Evolutionary conservation across 2,113 vertebrate species (phyloP).

Genomic region (cat (Felis catus)): F.catus_Fca126_mat1.0 CM031412.1:216082501-216083000

Average conservation of each 20-base stretch:
- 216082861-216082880: conserved; percentile 81
- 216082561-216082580: background rate
- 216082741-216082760: background rate
- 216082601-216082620: background rate
- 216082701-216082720: background rate
- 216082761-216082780: conserved; percentile 51
- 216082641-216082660: background rate
- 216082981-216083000: conserved; percentile 73
- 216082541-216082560: background rate
- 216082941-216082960: conserved; percentile 77
- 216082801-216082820: conserved; percentile 62
- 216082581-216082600: background rate
- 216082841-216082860: conserved; percentile 83
- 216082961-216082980: conserved; percentile 73
- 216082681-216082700: background rate
- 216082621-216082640: background rate
- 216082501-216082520: background rate
- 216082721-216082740: background rate
- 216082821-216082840: conserved; percentile 77
- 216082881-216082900: conserved; percentile 82
- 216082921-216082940: conserved; percentile 79
- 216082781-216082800: conserved; percentile 74
- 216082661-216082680: background rate
- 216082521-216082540: background rate
- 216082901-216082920: conserved; percentile 83